Conservation (phyloP, 2,797 vertebrate species). For the Euthynnus affinis region DNA sequence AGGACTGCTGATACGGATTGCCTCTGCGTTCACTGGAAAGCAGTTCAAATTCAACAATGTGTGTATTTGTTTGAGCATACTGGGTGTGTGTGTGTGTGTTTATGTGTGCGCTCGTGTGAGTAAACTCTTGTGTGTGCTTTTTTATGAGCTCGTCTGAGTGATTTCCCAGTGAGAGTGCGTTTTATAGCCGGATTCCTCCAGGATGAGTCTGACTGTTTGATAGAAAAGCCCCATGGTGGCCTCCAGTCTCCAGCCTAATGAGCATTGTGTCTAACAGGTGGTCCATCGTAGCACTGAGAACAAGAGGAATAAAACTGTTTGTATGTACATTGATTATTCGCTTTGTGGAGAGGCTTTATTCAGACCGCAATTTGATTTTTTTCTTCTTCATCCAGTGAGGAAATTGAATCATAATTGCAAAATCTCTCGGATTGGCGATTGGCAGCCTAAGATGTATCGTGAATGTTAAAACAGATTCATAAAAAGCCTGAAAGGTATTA, state of each 20-base stretch:
- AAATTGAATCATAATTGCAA: slow-evolving; percentile 34
- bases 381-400: slow-evolving; percentile 8
- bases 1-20: slow-evolving; percentile 32
- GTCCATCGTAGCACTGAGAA: slow-evolving; percentile 55
- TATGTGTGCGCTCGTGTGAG: slow-evolving; percentile 28
- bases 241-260: slow-evolving; percentile 73
- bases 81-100: slow-evolving; percentile 22
- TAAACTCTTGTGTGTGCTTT: slow-evolving; percentile 39
- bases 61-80: slow-evolving; percentile 35
- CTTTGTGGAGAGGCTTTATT: neutral
- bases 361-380: slow-evolving; percentile 9
- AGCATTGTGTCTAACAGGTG: slow-evolving; percentile 74
- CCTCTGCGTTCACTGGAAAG: slow-evolving; percentile 25
- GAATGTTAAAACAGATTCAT: slow-evolving; percentile 17
- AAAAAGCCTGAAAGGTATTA: slow-evolving; percentile 34
- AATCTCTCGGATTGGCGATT: slow-evolving; percentile 31
- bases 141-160: slow-evolving; percentile 75
- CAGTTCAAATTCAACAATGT: slow-evolving; percentile 20
- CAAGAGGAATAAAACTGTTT: slow-evolving; percentile 38
- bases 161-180: slow-evolving; percentile 73
- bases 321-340: slow-evolving; percentile 12
- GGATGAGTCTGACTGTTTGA: slow-evolving; percentile 77
- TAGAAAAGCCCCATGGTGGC: slow-evolving; percentile 62
- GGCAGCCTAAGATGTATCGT: slow-evolving; percentile 5
- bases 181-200: slow-evolving; percentile 81